phyloP scores from a whole-genome alignment of 1,140 invertebrate species.

The Dermatophagoides farinae region DNA sequence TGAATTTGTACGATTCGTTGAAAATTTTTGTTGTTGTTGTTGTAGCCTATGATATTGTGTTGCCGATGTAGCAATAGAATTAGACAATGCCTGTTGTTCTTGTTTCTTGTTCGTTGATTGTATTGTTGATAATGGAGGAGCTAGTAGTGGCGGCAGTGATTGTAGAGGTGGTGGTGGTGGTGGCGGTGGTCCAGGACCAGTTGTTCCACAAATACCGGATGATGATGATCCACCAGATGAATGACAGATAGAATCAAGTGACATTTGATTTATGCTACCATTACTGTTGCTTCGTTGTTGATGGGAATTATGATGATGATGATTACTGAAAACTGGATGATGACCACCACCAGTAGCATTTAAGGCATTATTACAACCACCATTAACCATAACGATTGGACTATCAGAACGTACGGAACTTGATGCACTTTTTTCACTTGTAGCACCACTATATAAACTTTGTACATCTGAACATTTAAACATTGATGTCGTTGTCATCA shows the following conservation, averaged over 20 bases:
- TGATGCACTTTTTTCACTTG: not conserved
- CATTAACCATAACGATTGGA: not conserved
- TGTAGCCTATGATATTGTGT: too few species aligned
- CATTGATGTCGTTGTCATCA: not conserved
- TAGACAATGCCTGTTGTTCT: too few species aligned
- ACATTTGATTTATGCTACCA: not conserved
- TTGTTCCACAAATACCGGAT: not conserved
- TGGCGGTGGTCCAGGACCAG: not conserved
- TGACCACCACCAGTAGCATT: not conserved
- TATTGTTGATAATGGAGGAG: too few species aligned
- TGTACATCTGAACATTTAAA: not conserved
- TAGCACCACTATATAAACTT: not conserved
- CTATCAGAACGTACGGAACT: not conserved
- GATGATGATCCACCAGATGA: not conserved
- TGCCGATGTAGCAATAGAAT: too few species aligned
- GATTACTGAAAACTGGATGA: not conserved
- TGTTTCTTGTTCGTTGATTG: too few species aligned
- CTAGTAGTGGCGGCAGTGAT: too few species aligned
- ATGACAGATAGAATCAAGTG: not conserved
- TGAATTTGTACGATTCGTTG: not conserved
- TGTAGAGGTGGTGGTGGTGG: not conserved
- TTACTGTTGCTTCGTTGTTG: not conserved
- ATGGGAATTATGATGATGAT: not conserved
- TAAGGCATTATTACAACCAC: not conserved
- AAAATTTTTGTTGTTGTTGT: not conserved